A percentile compares a stretch with the other conserved stretches of the same genome.
Evolutionary conservation across 2,888 invertebrate genomes (phyloP).

Genomic region (Chouioia cunea): DNA sequence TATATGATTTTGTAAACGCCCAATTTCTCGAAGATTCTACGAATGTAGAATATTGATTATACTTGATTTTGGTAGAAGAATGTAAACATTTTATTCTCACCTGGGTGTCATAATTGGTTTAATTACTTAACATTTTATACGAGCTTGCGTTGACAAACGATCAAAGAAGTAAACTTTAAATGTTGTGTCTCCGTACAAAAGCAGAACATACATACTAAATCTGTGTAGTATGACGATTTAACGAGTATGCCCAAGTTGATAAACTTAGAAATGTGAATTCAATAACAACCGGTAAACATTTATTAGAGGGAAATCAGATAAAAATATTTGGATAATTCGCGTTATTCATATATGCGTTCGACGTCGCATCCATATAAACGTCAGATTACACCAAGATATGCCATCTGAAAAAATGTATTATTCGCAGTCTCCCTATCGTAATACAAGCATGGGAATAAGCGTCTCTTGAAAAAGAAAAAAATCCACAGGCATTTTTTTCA

Average conservation of each 20-base stretch:
- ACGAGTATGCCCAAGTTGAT: no score
- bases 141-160: no score
- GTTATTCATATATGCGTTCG: not conserved
- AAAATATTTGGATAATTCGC: not conserved
- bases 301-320: no score
- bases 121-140: no score
- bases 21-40: not conserved
- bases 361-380: slow-evolving; percentile 18
- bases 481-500: slow-evolving; percentile 6
- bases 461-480: not conserved
- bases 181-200: no score
- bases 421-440: slow-evolving; percentile 2
- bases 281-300: no score
- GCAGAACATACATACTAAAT: no score
- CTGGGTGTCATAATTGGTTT: no score
- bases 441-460: slow-evolving; percentile 14
- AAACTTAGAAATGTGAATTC: no score
- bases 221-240: no score
- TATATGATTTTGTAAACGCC: not conserved
- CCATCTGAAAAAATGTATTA: not conserved
- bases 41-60: not conserved
- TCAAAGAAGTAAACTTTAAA: no score
- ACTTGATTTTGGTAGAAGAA: not conserved
- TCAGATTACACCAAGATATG: not conserved
- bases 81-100: no score